Percentiles rank a stretch among this genome's conserved stretches.
Conservation (phyloP, 2,113 vertebrate species). For the Syngnathus scovelli region DNA sequence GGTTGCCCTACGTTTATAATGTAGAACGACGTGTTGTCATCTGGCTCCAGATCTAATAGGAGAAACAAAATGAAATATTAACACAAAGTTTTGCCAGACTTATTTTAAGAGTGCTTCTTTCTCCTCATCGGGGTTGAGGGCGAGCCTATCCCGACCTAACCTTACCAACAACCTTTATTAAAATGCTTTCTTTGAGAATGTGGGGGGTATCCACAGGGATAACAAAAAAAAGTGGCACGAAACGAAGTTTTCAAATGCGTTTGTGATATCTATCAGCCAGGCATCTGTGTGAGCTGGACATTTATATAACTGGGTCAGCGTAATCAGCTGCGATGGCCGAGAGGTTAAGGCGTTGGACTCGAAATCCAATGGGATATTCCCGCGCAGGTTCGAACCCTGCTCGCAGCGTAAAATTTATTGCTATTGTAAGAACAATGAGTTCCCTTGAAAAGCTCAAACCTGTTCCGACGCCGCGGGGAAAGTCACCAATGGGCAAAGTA, state of each 20-base stretch:
- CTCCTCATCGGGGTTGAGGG: not conserved
- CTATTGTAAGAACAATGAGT: not conserved
- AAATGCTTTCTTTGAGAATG: not conserved
- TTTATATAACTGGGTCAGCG: not conserved
- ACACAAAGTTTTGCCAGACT: not conserved
- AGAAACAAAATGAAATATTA: conserved; percentile 19
- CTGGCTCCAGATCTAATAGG: conserved; percentile 83
- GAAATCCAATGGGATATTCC: not conserved
- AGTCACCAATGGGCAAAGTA: not conserved
- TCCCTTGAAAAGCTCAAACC: not conserved
- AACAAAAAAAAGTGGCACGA: no score
- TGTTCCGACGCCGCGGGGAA: not conserved
- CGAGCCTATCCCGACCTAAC: not conserved
- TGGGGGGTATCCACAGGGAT: not conserved
- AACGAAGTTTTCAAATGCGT: no score
- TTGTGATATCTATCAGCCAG: no score
- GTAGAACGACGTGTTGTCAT: conserved; percentile 93
- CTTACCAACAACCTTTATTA: no score
- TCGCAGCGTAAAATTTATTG: not conserved
- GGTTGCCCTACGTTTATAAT: conserved; percentile 91
- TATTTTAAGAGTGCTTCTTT: no score
- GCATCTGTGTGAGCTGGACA: no score
- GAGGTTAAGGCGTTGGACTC: conserved; percentile 2
- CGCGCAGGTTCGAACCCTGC: not conserved
- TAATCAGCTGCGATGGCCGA: not conserved